Conservation (phyloP, 1,140 invertebrate genomes). For the Telenomus remus region DNA sequence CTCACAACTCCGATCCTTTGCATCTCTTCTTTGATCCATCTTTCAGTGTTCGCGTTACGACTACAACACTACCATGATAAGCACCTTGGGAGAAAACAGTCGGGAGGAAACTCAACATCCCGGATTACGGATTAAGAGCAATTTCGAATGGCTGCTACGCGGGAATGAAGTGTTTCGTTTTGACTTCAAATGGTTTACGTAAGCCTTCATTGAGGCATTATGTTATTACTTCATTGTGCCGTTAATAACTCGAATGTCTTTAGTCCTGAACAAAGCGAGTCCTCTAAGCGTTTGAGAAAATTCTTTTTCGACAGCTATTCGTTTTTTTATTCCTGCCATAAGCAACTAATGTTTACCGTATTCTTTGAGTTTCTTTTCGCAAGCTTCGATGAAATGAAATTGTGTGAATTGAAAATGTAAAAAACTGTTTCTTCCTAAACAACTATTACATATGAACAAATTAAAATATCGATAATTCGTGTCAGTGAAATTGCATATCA, state of each 20-base stretch:
- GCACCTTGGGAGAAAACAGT: constrained; percentile 73
- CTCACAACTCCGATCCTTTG: constrained; percentile 50
- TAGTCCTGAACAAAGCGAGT: constrained; percentile 39
- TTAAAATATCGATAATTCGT: no score
- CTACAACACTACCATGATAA: constrained; percentile 66
- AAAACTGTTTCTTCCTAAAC: no score
- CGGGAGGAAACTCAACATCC: constrained; percentile 71
- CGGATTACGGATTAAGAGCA: constrained; percentile 74
- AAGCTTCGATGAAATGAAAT: no score
- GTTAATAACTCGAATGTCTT: constrained; percentile 52
- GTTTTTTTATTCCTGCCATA: no score
- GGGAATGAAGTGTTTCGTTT: constrained; percentile 67
- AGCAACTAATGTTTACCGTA: no score
- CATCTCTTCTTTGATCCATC: constrained; percentile 53
- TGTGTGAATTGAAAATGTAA: no score
- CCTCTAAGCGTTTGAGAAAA: constrained; percentile 32
- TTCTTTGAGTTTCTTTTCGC: no score
- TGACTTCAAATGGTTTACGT: constrained; percentile 43
- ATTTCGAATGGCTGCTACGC: constrained; percentile 69
- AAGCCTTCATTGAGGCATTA: constrained; percentile 33
- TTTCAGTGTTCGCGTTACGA: constrained; percentile 49
- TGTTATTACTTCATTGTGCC: constrained; percentile 56
- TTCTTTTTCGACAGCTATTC: no score
- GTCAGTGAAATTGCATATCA: no score
- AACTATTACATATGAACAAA: no score